Conservation (phyloP, 2,888 invertebrate genomes). For the Drosophila lutescens region DNA sequence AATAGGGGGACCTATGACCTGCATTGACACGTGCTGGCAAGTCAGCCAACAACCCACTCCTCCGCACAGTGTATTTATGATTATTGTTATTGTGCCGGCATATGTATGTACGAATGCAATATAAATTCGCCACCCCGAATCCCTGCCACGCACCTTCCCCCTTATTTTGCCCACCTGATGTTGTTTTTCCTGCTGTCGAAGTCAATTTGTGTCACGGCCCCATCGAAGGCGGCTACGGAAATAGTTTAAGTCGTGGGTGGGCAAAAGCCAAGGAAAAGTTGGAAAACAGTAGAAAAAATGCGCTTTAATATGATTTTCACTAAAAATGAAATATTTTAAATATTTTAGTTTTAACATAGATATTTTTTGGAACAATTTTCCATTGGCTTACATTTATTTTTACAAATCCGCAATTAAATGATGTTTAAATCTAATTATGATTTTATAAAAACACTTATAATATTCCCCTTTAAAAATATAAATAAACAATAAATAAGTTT, state of each 20-base stretch:
- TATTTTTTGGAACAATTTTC: too few relatives aligned
- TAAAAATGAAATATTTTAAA: too few relatives aligned
- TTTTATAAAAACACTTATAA: too few relatives aligned
- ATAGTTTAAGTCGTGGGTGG: slow-evolving; percentile 13
- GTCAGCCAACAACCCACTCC: slow-evolving; percentile 25
- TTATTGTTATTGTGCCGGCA: slow-evolving; percentile 52
- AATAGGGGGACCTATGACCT: slow-evolving; percentile 30
- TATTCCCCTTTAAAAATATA: too few relatives aligned
- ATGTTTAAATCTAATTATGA: too few relatives aligned
- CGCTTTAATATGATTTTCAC: too few relatives aligned
- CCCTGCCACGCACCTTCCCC: neutral
- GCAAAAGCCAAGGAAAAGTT: neutral
- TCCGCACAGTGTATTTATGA: slow-evolving; percentile 48
- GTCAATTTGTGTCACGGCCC: slow-evolving; percentile 60
- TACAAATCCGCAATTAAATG: too few relatives aligned
- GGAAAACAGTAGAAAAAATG: neutral
- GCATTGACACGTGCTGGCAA: slow-evolving; percentile 29
- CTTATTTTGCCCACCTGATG: slow-evolving; percentile 6
- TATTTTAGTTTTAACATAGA: too few relatives aligned
- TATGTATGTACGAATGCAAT: slow-evolving; percentile 5
- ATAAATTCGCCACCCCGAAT: slow-evolving; percentile 22
- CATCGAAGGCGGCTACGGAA: slow-evolving; percentile 33
- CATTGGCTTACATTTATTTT: too few relatives aligned
- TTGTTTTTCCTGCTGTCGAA: slow-evolving; percentile 38
- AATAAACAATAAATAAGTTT: too few relatives aligned